Evolutionary conservation across 2,888 invertebrate species (phyloP), one percentile per base, ranked within the genome.

Genomic region (Cinara cedri): DNA sequence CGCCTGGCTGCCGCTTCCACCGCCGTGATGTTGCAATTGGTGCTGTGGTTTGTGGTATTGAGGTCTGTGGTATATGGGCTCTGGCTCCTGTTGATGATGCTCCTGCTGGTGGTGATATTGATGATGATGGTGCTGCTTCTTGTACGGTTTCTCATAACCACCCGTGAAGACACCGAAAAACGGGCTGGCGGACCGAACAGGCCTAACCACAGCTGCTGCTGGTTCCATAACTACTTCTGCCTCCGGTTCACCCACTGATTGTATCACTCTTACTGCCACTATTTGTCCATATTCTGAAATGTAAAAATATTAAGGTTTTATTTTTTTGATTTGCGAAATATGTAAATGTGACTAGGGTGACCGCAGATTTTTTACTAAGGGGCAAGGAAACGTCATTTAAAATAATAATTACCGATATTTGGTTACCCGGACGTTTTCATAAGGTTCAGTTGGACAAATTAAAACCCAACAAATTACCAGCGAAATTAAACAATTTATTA

Each of bases 101-200:
- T 34, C 49, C n/a, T 68, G 34, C 49, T 76, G 54, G 2, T 70
- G 70, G 11, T 72, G 49, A n/a, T n/a, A 21, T 9, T 62, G 42
- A 8, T 81, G 55, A 21, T 66, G 46, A 42, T 81, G 24, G 14
- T 80, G 55, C 4, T 62, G 65, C 9, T 3, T 16, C 26, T 68
- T 72, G 21, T 57, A 21, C 10, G 72, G 62, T 24, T 9, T 65
- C 55, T 74, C 74, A 9, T 68, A 65, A 49, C 54, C 46, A 6
- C 26, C 34, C 34, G 34, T 8, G 16, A 57, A 6, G 26, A 78
- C 19, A 1, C 34, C 62, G n/a, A 78, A 62, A 51, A 78, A 68
- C 46, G 78, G 78, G 14, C 70, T 78, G 16, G 78, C 57, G 3
- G 78, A 70, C 6, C 78, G 46, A 1, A 51, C 24, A 2, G 68